Conservation (phyloP, 1,140 invertebrate genomes). For the Gonioctena quinquepunctata region DNA sequence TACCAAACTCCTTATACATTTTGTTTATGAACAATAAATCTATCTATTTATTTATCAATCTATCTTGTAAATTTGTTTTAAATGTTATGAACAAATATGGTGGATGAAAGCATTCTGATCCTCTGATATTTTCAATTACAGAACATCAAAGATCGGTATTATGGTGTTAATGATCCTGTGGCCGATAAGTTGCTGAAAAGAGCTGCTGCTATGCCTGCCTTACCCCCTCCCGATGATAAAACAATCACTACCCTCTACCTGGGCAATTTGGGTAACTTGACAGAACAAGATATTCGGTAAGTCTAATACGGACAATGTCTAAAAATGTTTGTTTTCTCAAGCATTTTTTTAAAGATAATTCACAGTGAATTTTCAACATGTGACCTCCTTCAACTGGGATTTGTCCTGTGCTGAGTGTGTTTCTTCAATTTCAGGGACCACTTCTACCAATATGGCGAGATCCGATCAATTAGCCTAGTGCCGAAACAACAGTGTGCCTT, state of each 20-base stretch:
- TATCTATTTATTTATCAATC: no score
- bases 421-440: conserved; percentile 68
- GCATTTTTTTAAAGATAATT: no score
- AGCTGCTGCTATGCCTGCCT: conserved; percentile 90
- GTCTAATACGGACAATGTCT: no score
- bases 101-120: no score
- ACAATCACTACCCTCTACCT: conserved; percentile 96
- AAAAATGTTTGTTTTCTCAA: no score
- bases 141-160: conserved; percentile 98
- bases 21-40: no score
- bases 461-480: conserved; percentile 89
- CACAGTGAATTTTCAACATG: no score
- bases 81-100: no score
- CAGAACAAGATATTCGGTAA: conserved; percentile 86
- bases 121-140: neutral
- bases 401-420: no score
- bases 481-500: conserved; percentile 96
- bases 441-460: conserved; percentile 99
- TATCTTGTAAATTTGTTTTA: no score
- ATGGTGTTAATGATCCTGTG: conserved; percentile 98
- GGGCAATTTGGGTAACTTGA: conserved; percentile 89
- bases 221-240: conserved; percentile 94
- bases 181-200: conserved; percentile 96
- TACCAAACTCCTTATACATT: no score
- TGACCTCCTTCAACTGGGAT: no score